A percentile compares a stretch with the other conserved stretches of the same genome.
Conservation (phyloP, 2,888 invertebrate species). For the Didymodactylos carnosus region DNA sequence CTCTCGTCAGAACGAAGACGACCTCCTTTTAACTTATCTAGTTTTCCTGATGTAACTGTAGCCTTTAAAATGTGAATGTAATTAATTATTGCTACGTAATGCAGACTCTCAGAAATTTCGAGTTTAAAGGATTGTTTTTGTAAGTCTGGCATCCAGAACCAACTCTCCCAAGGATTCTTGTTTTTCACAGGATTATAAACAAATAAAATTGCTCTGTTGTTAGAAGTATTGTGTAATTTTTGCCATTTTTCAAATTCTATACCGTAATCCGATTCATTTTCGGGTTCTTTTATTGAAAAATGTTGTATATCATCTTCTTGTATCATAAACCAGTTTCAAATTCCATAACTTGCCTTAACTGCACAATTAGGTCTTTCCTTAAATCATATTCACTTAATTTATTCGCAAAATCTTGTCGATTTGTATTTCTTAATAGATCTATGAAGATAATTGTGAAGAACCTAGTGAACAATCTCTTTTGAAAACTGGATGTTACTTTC, state of each 20-base stretch:
- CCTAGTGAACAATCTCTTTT: no score
- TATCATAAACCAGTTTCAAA: no score
- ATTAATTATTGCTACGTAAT: neutral
- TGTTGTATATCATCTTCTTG: neutral
- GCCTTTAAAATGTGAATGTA: neutral
- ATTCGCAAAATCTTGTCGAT: no score
- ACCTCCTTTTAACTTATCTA: neutral
- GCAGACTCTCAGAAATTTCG: neutral
- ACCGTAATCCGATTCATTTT: neutral
- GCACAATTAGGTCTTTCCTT: no score
- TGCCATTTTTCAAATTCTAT: neutral
- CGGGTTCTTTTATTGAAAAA: neutral
- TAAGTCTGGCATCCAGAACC: no score
- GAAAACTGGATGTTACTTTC: no score
- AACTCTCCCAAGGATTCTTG: neutral
- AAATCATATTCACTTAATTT: no score
- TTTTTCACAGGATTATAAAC: neutral
- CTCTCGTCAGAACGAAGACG: neutral
- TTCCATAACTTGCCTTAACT: no score
- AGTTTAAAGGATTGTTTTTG: no score
- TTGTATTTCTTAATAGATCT: no score
- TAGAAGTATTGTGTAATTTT: no score
- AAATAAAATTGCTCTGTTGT: neutral
- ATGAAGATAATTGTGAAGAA: no score
- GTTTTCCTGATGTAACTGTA: neutral